Percentiles rank a stretch among this genome's conserved stretches.
These are phyloP conservation scores for Ciconia stormi DNA, from an alignment of 2,113 vertebrate genomes.

Conservation along the genomic window DNA sequence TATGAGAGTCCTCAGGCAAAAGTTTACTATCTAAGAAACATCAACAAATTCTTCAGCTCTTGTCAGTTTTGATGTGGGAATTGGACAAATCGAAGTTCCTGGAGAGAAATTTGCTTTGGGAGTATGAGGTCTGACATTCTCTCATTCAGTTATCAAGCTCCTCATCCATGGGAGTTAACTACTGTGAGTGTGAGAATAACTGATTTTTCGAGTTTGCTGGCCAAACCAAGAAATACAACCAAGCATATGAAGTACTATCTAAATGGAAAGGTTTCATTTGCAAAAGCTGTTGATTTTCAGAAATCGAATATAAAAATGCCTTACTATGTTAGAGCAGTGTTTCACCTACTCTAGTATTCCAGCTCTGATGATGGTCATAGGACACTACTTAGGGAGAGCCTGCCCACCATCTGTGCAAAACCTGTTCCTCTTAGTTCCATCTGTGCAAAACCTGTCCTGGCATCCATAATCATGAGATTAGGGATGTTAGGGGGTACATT, in stretches of 20 bases:
- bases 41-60: not conserved
- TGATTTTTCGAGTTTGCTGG: not conserved
- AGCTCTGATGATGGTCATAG: accelerated
- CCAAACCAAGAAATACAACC: not conserved
- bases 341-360: not conserved
- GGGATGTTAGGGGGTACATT: not conserved
- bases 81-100: not conserved
- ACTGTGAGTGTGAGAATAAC: not conserved
- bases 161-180: not conserved
- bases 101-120: not conserved
- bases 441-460: not conserved
- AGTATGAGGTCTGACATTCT: not conserved
- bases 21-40: not conserved
- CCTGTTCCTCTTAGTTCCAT: not conserved
- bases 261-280: not conserved
- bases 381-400: not conserved
- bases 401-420: not conserved
- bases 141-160: not conserved
- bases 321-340: not conserved
- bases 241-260: accelerated
- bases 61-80: constrained; percentile 12
- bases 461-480: not conserved
- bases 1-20: not conserved
- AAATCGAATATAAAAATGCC: not conserved
- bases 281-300: not conserved